phyloP scores from a whole-genome alignment of 2,113 vertebrate species.

The Patagioenas fasciata region DNA sequence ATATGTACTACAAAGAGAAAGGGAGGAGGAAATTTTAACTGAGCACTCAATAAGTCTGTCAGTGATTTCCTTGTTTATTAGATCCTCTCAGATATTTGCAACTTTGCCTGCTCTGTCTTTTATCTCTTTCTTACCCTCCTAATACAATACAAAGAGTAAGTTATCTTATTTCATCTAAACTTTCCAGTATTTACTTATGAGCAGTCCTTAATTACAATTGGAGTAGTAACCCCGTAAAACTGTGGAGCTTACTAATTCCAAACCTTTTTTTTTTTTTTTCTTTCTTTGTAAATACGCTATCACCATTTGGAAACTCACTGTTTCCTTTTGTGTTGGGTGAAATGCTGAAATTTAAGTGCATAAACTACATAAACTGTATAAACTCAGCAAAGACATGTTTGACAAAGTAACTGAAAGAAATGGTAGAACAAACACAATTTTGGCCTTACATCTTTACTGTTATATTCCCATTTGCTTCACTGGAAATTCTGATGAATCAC shows the following conservation, averaged over 20 bases:
- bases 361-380: neutral
- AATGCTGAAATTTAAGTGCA: neutral
- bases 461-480: neutral
- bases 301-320: neutral
- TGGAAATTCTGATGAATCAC: neutral
- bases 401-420: neutral
- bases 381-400: neutral
- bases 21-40: neutral
- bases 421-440: fast-evolving
- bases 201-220: neutral
- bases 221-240: neutral
- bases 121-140: neutral
- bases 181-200: neutral
- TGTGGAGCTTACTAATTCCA: neutral
- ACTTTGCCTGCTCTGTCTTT: neutral
- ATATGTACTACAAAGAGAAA: neutral
- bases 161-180: neutral
- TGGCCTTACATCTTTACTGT: neutral
- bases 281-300: neutral
- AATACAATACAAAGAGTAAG: neutral
- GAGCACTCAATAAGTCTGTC: neutral
- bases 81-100: neutral
- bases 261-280: neutral
- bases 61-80: neutral
- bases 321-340: neutral